phyloP scores from a whole-genome alignment of 2,113 vertebrate species.

The Macrotis lagotis region DNA sequence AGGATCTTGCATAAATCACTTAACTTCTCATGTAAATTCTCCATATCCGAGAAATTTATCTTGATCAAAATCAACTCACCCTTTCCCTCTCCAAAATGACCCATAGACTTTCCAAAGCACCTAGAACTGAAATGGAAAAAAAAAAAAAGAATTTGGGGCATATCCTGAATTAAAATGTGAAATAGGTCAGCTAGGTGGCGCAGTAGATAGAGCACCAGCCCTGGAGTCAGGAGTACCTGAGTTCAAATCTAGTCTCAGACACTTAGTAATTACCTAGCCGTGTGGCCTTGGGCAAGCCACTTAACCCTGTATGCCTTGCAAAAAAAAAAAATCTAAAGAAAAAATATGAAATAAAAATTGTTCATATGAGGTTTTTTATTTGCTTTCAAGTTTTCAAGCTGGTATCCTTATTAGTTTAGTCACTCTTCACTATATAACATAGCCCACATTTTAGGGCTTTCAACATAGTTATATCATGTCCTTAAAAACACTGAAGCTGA shows the following conservation, averaged over 20 bases:
- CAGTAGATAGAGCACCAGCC: no score
- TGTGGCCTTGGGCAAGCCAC: no score
- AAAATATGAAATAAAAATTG: constrained; percentile 26
- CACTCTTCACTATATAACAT: constrained; percentile 46
- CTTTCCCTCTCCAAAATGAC: neutral
- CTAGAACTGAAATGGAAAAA: constrained; percentile 19
- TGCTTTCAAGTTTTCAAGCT: constrained; percentile 8
- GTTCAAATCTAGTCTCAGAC: no score
- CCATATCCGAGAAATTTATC: no score
- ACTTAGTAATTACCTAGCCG: no score
- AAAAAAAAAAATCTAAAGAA: neutral
- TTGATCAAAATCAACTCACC: no score
- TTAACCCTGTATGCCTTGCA: no score
- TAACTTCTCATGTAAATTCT: no score
- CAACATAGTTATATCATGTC: neutral
- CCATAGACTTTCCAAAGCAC: constrained; percentile 2
- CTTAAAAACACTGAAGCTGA: neutral
- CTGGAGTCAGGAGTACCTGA: no score
- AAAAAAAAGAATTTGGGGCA: neutral
- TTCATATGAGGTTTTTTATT: neutral
- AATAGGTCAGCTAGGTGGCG: no score
- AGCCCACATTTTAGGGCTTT: neutral
- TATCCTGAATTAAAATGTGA: neutral
- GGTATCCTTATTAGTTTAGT: constrained; percentile 9
- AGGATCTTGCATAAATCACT: no score